Conservation (phyloP, 2,888 invertebrate genomes). For the Baronia brevicornis region DNA sequence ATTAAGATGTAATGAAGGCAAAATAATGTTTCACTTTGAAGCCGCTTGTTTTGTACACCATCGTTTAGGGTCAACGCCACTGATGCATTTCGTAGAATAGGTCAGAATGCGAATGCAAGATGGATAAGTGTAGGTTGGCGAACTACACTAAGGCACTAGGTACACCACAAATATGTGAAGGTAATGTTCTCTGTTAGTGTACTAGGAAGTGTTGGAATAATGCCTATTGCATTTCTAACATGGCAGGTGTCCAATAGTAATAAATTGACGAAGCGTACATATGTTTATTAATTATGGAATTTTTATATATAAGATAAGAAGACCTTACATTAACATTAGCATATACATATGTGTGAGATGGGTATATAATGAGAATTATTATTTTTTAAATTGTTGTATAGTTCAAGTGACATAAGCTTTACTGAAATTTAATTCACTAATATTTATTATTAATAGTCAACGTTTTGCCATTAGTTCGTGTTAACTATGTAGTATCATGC, state of each 20-base stretch:
- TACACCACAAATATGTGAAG: conserved; percentile 40
- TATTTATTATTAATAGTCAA: too few species aligned
- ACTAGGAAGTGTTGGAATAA: conserved; percentile 60
- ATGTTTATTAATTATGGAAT: conserved; percentile 19
- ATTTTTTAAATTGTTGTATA: too few species aligned
- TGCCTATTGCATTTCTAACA: conserved; percentile 45
- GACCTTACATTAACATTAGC: not conserved
- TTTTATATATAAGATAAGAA: conserved; percentile 10
- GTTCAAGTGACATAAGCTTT: too few species aligned
- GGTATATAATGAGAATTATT: too few species aligned
- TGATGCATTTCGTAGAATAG: conserved; percentile 30
- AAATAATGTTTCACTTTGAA: conserved; percentile 27
- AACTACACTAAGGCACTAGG: conserved; percentile 38
- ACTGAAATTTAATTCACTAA: too few species aligned
- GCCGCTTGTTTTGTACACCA: conserved; percentile 23
- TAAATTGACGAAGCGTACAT: conserved; percentile 23
- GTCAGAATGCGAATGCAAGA: conserved; percentile 24
- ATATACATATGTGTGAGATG: too few species aligned
- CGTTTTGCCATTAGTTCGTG: too few species aligned
- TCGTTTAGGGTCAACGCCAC: conserved; percentile 33
- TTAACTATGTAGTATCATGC: too few species aligned
- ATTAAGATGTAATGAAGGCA: conserved; percentile 28
- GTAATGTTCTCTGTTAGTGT: conserved; percentile 46
- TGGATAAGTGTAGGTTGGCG: conserved; percentile 23
- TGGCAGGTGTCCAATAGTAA: conserved; percentile 49